Conservation (phyloP, 2,113 vertebrate genomes). For the Lampris megalopsis region DNA sequence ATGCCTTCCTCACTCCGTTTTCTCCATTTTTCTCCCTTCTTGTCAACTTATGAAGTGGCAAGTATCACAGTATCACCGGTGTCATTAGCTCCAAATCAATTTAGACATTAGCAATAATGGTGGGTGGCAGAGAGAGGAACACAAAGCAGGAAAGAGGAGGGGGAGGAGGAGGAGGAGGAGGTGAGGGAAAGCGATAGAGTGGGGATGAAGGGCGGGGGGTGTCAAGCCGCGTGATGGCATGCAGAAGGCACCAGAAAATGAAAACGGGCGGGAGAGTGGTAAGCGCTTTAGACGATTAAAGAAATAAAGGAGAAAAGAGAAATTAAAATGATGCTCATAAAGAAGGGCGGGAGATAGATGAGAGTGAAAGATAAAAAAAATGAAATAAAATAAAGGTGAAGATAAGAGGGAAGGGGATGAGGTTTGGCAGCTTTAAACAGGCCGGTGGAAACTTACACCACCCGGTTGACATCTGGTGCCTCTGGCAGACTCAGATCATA, state of each 20-base stretch:
- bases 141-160: not conserved
- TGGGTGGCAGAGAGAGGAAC: not conserved
- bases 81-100: slow-evolving; percentile 12
- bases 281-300: not conserved
- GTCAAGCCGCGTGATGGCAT: not conserved
- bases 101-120: slow-evolving; percentile 19
- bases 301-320: not conserved
- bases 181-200: too few relatives aligned
- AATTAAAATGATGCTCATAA: not conserved
- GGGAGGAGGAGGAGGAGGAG: not conserved
- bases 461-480: slow-evolving; percentile 71
- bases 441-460: slow-evolving; percentile 73
- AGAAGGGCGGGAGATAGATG: not conserved
- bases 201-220: not conserved
- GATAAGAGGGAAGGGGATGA: slow-evolving; percentile 39
- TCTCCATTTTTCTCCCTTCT: not conserved
- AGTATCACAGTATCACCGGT: slow-evolving; percentile 3
- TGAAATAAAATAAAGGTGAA: not conserved
- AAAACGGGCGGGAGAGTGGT: not conserved
- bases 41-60: slow-evolving; percentile 16
- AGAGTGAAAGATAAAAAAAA: not conserved
- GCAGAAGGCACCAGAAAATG: not conserved
- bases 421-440: slow-evolving; percentile 74
- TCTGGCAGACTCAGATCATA: slow-evolving; percentile 70
- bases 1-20: too few relatives aligned